Base-by-base conservation (phyloP, 2,113 vertebrate genomes). In the Hydrochoerus hydrochaeris region DNA sequence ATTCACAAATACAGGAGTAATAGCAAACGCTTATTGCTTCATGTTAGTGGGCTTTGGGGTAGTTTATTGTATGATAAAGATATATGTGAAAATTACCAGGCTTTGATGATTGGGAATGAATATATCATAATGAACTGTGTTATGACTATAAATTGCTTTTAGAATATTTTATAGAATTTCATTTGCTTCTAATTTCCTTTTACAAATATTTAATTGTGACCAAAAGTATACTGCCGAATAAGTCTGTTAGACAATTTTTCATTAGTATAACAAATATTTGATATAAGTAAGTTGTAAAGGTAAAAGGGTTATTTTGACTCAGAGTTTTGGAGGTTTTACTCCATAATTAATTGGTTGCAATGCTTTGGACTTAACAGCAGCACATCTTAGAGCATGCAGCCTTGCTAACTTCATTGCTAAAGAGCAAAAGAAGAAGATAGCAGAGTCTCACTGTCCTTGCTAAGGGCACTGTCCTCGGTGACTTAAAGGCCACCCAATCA, bases 121-220 rank as follows among this genome's bases (percentile, higher is more conserved):
- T 89, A n/a, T 80, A 80, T 91, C 30, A 14, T 49, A 92, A 94
- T 77, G n/a, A 85, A 58, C 92, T 75, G 41, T 19, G 65, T 30
- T 93, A 26, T 57, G 60, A 84, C 78, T 87, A 52, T 41, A 87
- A 92, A 78, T 80, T 17, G n/a, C 5, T 86, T 89, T 46, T 57
- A 46, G 52, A 60, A 57, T 95, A 87, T 54, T 88, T 94, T 82
- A 67, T 32, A 49, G 83, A 91, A 46, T 26, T 84, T 85, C 73
- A 81, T 97, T 93, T 92, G 26, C 12, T 65, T 90, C 82, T 52
- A 62, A 80, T 81, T 85, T 77, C 35, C 22, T 69, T 84, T 84
- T 85, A 22, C 69, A 16, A 69, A 32, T 85, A 35, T 4, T 85
- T 78, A 54, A 35, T 73, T 8, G 49, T 67, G 46, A 65, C n/a